Base-by-base conservation (phyloP, 1,140 invertebrate genomes). In the Ceratoteleas bidentatus region DNA sequence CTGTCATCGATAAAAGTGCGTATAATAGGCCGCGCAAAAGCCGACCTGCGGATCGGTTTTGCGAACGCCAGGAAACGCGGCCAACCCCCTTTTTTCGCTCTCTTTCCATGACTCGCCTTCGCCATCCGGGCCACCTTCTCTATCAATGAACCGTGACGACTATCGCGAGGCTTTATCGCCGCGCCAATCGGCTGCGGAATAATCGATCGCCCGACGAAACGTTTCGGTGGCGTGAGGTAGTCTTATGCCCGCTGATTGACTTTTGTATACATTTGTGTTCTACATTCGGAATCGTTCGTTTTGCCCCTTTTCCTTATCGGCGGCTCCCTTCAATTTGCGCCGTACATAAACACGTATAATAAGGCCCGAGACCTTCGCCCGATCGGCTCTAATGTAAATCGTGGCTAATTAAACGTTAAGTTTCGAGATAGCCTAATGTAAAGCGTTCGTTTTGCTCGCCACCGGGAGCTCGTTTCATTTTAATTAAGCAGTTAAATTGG, bases 131-230 rank as follows among this genome's bases (percentile, higher is more conserved):
- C 76, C 79, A 84, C 78, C 70, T 81, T 76, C 78, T 77, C 73
- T 76, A 81, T 81, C 77, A 75, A 81, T 84, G 74, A 84, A 80
- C 69, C 83, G 74, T 81, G 83, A 81, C 78, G 83, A 78, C 81
- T 74, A 84, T 81, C 78, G 60, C 33, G 77, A 15, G 53, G 74
- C 74, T 79, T 84, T 70, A 40, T 43, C n/a, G n/a, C n/a, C n/a
- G n/a, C n/a, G n/a, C n/a, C n/a, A n/a, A n/a, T n/a, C n/a, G n/a
- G n/a, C n/a, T n/a, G n/a, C n/a, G n/a, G n/a, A n/a, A n/a, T n/a
- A n/a, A n/a, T n/a, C n/a, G n/a, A n/a, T n/a, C n/a, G n/a, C n/a
- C n/a, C n/a, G n/a, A n/a, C n/a, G n/a, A n/a, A n/a, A n/a, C n/a
- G n/a, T n/a, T n/a, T n/a, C n/a, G n/a, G n/a, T n/a, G n/a, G n/a